Evolutionary conservation across 2,888 invertebrate species (phyloP).

Genomic region (Apodemia hepburni): DNA sequence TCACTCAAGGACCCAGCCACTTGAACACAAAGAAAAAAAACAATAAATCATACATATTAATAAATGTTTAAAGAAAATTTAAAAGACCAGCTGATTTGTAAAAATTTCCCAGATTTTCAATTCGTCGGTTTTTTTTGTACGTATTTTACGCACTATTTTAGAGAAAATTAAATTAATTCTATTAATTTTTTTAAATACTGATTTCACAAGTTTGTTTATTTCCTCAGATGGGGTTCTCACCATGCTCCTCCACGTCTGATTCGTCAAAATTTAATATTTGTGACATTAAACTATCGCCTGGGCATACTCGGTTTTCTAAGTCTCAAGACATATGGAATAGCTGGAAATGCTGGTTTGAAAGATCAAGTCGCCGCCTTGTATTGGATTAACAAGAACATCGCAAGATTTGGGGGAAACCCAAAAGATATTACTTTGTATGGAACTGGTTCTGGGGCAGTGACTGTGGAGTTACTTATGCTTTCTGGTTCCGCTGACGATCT

Average conservation of each 20-base stretch:
- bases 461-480: slow-evolving; percentile 53
- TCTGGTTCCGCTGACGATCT: slow-evolving; percentile 51
- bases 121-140: too few species aligned
- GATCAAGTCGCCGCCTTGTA: slow-evolving; percentile 65
- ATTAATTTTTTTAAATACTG: too few species aligned
- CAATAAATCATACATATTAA: too few species aligned
- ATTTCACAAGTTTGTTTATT: too few species aligned
- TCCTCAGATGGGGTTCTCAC: slow-evolving; percentile 59
- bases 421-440: slow-evolving; percentile 59
- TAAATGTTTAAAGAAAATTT: too few species aligned
- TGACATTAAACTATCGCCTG: slow-evolving; percentile 64
- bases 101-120: too few species aligned
- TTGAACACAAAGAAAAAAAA: too few species aligned
- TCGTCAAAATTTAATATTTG: slow-evolving; percentile 47
- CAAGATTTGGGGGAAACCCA: slow-evolving; percentile 59
- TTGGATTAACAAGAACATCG: slow-evolving; percentile 66
- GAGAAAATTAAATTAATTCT: too few species aligned
- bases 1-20: too few species aligned
- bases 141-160: too few species aligned
- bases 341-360: slow-evolving; percentile 67
- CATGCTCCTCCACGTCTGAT: slow-evolving; percentile 47
- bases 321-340: slow-evolving; percentile 46
- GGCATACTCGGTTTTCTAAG: slow-evolving; percentile 68
- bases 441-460: slow-evolving; percentile 55
- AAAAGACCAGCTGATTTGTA: too few species aligned